Evolutionary conservation across 2,113 vertebrate genomes (phyloP).

Genomic region (Meleagris gallopavo): DNA sequence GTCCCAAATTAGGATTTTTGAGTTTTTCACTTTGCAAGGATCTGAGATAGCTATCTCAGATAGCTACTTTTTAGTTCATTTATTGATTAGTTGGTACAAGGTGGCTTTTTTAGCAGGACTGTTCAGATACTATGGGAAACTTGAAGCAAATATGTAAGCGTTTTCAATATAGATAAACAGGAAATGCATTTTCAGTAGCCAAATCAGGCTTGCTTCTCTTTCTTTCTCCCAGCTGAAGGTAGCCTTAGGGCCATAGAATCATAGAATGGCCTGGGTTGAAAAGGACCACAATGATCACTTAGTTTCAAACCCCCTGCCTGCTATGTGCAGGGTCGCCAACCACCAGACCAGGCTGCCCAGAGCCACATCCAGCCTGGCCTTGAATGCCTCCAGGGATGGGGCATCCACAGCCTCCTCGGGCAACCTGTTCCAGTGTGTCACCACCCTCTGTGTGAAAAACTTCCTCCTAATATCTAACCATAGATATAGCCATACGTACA

Average conservation of each 20-base stretch:
- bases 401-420: too few relatives aligned
- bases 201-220: neutral
- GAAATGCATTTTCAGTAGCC: neutral
- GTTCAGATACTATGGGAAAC: neutral
- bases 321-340: too few relatives aligned
- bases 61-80: neutral
- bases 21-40: neutral
- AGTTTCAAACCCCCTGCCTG: too few relatives aligned
- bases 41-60: neutral
- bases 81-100: neutral
- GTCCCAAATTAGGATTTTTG: neutral
- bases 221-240: neutral
- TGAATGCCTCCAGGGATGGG: too few relatives aligned
- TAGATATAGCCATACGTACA: too few relatives aligned
- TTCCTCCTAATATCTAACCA: too few relatives aligned
- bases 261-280: too few relatives aligned
- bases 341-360: too few relatives aligned
- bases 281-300: too few relatives aligned
- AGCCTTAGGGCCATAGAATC: neutral
- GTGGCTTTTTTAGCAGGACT: neutral
- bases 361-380: too few relatives aligned
- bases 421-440: too few relatives aligned
- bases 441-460: too few relatives aligned
- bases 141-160: neutral
- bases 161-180: neutral